Percentiles rank a stretch among this genome's conserved stretches.
These are phyloP conservation scores for Campoplex capitator DNA, from an alignment of 2,888 invertebrate genomes.

Conservation along the genomic window DNA sequence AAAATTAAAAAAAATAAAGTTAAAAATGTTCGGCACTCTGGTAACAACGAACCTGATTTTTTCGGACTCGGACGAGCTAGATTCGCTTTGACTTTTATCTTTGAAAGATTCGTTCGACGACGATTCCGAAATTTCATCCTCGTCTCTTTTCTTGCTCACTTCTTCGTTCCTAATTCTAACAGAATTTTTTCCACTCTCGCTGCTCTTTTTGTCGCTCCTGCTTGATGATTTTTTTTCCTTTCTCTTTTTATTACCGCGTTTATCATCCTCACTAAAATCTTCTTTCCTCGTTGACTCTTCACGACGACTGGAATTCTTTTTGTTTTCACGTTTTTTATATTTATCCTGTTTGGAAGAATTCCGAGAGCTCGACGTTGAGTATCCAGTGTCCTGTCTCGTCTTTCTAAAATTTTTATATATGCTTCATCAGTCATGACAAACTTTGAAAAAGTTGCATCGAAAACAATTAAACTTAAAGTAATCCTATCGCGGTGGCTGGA, in stretches of 20 bases:
- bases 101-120: conserved; percentile 72
- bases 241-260: conserved; percentile 67
- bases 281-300: conserved; percentile 70
- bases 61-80: conserved; percentile 75
- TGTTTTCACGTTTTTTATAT: conserved; percentile 74
- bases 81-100: conserved; percentile 72
- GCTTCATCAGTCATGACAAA: not conserved
- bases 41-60: conserved; percentile 72
- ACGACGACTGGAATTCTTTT: conserved; percentile 71
- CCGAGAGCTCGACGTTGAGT: conserved; percentile 89
- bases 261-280: conserved; percentile 71
- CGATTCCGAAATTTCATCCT: conserved; percentile 71
- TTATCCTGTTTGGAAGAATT: conserved; percentile 83
- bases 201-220: conserved; percentile 69
- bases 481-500: too few relatives aligned
- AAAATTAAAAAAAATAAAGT: not conserved
- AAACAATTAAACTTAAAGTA: not conserved
- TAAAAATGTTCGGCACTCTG: conserved; percentile 1
- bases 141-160: conserved; percentile 74
- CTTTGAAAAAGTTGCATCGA: not conserved
- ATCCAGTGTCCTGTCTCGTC: conserved; percentile 88
- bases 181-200: conserved; percentile 55
- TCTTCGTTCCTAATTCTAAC: conserved; percentile 66
- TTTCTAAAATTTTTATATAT: conserved; percentile 77
- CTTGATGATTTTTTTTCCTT: conserved; percentile 60